phyloP scores from a whole-genome alignment of 2,888 invertebrate species.

The Amiota mariae region DNA sequence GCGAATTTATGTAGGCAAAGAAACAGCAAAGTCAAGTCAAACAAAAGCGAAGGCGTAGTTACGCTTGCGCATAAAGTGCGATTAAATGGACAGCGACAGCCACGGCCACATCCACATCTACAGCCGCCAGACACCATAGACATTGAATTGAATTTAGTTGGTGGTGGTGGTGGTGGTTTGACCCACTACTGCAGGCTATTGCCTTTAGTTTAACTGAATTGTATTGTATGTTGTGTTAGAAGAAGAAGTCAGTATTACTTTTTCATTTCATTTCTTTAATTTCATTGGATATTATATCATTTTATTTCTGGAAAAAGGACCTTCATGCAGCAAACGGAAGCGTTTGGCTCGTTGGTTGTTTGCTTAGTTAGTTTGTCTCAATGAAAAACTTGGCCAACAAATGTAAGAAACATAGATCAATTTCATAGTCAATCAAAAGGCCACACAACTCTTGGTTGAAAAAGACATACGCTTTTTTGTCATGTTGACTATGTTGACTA shows the following conservation, averaged over 20 bases:
- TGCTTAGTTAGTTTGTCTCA: no score
- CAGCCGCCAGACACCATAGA: slow-evolving; percentile 18
- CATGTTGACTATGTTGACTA: not conserved
- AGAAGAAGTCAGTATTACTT: no score
- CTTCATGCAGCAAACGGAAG: slow-evolving; percentile 13
- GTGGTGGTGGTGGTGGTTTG: slow-evolving; percentile 33
- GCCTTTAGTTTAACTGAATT: no score
- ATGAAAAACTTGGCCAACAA: not conserved
- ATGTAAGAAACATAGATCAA: slow-evolving; percentile 19
- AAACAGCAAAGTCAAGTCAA: slow-evolving; percentile 36
- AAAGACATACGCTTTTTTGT: slow-evolving; percentile 11
- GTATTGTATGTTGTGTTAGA: no score
- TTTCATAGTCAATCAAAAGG: slow-evolving; percentile 24
- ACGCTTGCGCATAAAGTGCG: slow-evolving; percentile 71
- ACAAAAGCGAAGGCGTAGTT: slow-evolving; percentile 49
- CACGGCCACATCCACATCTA: slow-evolving; percentile 6
- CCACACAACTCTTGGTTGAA: not conserved
- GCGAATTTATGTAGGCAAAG: slow-evolving; percentile 62
- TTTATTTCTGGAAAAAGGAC: slow-evolving; percentile 1
- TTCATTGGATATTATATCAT: no score
- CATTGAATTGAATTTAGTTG: no score
- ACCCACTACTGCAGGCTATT: slow-evolving; percentile 55
- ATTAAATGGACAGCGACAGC: slow-evolving; percentile 65
- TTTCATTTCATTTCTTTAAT: no score
- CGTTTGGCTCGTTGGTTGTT: not conserved